Evolutionary conservation across 2,113 vertebrate species (phyloP).

Genomic region (Gobio gobio): DNA sequence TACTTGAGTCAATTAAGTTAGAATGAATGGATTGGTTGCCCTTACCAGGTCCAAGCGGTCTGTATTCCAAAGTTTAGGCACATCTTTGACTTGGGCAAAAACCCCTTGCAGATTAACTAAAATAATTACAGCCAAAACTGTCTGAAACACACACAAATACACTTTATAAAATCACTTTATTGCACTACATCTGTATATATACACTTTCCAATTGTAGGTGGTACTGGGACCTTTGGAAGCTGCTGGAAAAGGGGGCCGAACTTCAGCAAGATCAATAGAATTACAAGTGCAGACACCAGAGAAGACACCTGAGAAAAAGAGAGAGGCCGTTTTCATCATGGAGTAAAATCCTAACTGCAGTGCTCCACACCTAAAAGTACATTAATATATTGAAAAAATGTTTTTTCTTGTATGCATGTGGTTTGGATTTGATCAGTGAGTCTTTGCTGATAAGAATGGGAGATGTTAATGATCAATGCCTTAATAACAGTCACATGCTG

Average conservation of each 20-base stretch:
- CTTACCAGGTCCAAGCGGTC: conserved; percentile 86
- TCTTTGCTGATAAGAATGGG: background rate
- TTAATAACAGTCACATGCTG: background rate
- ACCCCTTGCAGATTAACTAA: conserved; percentile 89
- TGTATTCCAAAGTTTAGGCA: conserved; percentile 84
- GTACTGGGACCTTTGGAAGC: conserved; percentile 82
- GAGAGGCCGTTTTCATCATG: background rate
- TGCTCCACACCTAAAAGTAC: background rate
- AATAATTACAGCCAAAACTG: conserved; percentile 86
- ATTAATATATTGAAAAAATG: background rate
- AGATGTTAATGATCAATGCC: background rate
- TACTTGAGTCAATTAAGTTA: background rate
- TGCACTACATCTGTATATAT: conserved; percentile 19
- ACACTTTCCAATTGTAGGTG: background rate
- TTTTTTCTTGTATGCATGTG: background rate
- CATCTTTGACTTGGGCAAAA: conserved; percentile 85
- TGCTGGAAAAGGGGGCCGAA: conserved; percentile 84
- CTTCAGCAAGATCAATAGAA: conserved; percentile 84
- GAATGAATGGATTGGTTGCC: background rate
- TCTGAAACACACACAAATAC: conserved; percentile 69
- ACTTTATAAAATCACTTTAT: background rate
- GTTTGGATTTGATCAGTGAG: background rate
- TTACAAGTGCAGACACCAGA: conserved; percentile 79
- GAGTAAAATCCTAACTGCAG: background rate
- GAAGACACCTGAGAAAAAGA: conserved; percentile 76